phyloP scores from a whole-genome alignment of 2,888 invertebrate genomes.

The Synanthedon andrenaeformis region DNA sequence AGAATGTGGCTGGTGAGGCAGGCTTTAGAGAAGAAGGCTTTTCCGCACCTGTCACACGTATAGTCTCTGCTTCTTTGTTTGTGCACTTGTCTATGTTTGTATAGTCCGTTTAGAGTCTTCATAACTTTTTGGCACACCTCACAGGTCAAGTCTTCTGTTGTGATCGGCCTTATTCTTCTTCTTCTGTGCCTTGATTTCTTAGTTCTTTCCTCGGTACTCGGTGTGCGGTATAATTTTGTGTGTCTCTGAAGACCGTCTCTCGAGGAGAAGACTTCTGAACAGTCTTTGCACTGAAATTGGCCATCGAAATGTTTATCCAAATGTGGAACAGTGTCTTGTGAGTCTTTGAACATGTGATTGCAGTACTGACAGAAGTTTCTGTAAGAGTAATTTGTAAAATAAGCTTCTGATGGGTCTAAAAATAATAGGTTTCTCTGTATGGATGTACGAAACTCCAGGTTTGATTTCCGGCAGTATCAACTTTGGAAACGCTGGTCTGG shows the following conservation, averaged over 20 bases:
- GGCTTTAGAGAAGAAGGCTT: slow-evolving; percentile 6
- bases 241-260: not conserved
- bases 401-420: too few relatives aligned
- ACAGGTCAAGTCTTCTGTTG: slow-evolving; percentile 7
- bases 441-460: too few relatives aligned
- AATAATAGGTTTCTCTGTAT: too few relatives aligned
- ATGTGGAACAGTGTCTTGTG: not conserved
- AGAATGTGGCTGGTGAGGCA: not conserved
- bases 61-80: slow-evolving; percentile 19
- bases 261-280: slow-evolving; percentile 2
- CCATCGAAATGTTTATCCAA: not conserved
- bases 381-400: not conserved
- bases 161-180: not conserved
- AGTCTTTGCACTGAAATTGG: slow-evolving; percentile 3
- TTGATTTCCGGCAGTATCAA: too few relatives aligned
- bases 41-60: slow-evolving; percentile 9
- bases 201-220: not conserved
- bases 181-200: not conserved
- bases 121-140: slow-evolving; percentile 3
- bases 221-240: not conserved
- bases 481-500: too few relatives aligned
- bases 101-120: not conserved
- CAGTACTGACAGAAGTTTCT: not conserved
- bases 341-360: not conserved
- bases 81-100: slow-evolving; percentile 63